Conservation (phyloP, 2,797 vertebrate genomes). For the Acropternis orthonyx region DNA sequence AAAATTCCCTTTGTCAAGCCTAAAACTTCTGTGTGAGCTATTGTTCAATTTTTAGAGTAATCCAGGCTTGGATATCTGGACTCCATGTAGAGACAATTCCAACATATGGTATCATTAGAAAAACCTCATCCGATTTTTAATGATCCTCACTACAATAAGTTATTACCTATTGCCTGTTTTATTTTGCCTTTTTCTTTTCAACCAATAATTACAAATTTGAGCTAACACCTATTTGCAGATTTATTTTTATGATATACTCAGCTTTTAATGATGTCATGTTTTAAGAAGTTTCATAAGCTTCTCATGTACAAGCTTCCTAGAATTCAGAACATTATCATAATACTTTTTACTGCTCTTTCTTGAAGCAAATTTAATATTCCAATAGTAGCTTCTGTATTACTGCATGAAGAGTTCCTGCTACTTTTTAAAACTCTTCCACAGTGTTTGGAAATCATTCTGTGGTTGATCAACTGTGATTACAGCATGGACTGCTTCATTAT, state of each 20-base stretch:
- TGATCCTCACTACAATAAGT: neutral
- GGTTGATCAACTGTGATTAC: neutral
- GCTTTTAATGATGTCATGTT: neutral
- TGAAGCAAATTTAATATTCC: neutral
- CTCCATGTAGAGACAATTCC: neutral
- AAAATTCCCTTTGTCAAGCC: neutral
- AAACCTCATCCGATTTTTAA: neutral
- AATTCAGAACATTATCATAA: neutral
- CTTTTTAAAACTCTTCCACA: neutral
- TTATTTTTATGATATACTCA: neutral
- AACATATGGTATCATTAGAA: neutral
- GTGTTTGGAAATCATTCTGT: neutral
- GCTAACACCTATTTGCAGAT: neutral
- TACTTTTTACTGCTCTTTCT: neutral
- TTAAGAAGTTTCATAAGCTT: neutral
- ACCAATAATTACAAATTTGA: neutral
- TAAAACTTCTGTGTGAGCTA: neutral
- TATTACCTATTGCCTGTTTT: neutral
- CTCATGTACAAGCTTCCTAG: neutral
- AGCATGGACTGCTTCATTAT: neutral
- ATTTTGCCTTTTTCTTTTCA: neutral
- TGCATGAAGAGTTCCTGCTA: neutral
- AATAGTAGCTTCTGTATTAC: neutral
- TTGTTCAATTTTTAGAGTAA: neutral
- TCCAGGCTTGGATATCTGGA: neutral